These are phyloP conservation scores for Murina feae DNA, from an alignment of 2,113 vertebrate genomes.

Conservation along the genomic window DNA sequence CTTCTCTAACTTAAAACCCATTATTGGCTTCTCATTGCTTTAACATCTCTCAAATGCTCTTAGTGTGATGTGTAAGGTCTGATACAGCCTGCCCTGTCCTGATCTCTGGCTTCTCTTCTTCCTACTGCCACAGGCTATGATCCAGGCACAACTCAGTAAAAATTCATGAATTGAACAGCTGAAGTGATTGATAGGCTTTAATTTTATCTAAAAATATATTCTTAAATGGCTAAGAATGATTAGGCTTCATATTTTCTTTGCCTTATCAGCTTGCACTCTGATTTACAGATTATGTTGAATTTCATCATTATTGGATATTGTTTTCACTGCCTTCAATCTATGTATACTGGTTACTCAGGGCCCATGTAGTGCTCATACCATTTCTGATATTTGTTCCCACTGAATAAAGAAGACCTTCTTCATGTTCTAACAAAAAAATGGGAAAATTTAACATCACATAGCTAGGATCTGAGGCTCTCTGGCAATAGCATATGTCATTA, in stretches of 20 bases:
- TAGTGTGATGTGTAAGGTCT: background rate
- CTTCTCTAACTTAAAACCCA: background rate
- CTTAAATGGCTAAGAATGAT: background rate
- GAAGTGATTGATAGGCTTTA: background rate
- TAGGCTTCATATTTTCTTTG: background rate
- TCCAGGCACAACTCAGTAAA: background rate
- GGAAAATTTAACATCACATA: constrained; percentile 53
- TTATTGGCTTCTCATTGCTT: background rate
- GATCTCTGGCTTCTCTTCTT: background rate
- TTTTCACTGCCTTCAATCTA: constrained; percentile 4
- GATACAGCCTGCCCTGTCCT: background rate
- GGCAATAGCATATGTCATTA: constrained; percentile 72
- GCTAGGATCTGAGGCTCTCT: constrained; percentile 66
- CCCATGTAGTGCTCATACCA: constrained; percentile 22
- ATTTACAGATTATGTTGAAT: background rate
- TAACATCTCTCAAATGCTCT: background rate
- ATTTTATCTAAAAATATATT: constrained; percentile 20
- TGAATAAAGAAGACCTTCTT: constrained; percentile 34
- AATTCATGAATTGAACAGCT: background rate
- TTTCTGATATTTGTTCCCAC: constrained; percentile 4
- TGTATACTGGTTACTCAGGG: background rate
- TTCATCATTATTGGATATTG: background rate
- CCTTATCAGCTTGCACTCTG: background rate
- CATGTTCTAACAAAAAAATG: constrained; percentile 63
- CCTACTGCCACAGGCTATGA: background rate